Percentiles rank a stretch among this genome's conserved stretches.
phyloP scores from a whole-genome alignment of 2,113 vertebrate species.

The Stegostoma tigrinum region DNA sequence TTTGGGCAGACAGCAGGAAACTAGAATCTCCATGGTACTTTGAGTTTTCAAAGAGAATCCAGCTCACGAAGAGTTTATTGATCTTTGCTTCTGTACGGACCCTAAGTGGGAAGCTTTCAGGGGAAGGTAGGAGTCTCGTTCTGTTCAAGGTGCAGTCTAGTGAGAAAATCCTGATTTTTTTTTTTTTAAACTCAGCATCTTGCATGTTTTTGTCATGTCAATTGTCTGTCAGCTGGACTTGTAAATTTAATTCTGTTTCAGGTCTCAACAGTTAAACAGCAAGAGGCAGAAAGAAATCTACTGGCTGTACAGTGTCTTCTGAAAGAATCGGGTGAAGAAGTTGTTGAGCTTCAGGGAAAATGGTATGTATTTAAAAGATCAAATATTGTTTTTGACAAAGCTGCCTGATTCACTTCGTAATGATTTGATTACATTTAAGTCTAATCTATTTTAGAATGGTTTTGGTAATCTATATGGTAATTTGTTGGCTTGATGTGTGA shows the following conservation, averaged over 20 bases:
- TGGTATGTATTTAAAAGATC: constrained; percentile 54
- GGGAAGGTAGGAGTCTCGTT: background rate
- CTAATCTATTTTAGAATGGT: background rate
- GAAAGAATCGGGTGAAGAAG: constrained; percentile 52
- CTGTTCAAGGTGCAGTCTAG: background rate
- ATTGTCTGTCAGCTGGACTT: background rate
- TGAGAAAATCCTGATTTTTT: background rate
- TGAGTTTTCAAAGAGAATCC: background rate
- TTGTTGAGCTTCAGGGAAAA: constrained; percentile 52
- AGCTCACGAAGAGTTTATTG: background rate
- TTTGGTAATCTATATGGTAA: background rate
- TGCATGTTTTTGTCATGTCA: background rate
- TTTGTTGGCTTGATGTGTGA: background rate
- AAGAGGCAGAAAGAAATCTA: constrained; percentile 54
- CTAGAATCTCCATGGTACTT: background rate
- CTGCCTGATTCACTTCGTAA: background rate
- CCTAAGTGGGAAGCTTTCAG: background rate
- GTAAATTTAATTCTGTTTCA: constrained; percentile 41
- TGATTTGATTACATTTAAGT: background rate
- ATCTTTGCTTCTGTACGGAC: background rate
- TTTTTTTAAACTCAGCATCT: background rate
- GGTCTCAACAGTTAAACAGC: constrained; percentile 51
- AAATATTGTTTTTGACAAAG: background rate
- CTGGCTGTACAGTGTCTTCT: constrained; percentile 49
- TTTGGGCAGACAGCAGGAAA: background rate